Conservation (phyloP, 2,797 vertebrate species). For the Eupleurogrammus muticus region DNA sequence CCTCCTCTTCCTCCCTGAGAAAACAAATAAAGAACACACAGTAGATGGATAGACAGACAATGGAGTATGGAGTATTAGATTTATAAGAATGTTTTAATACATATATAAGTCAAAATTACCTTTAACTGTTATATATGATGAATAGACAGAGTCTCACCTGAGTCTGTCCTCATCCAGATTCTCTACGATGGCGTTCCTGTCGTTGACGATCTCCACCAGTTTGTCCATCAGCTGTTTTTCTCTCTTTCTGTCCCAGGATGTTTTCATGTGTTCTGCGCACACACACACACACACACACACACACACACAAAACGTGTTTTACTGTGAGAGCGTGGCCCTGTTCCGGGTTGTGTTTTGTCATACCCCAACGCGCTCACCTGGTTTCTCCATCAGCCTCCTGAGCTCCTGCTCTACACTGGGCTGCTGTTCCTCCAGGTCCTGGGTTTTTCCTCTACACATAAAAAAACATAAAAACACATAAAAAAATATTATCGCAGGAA, state of each 20-base stretch:
- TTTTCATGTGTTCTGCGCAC: conserved; percentile 82
- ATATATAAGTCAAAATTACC: too few species aligned
- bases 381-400: conserved; percentile 87
- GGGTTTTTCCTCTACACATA: conserved; percentile 85
- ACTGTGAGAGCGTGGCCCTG: fast-evolving
- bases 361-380: conserved; percentile 76
- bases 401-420: conserved; percentile 87
- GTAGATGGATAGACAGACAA: conserved; percentile 5
- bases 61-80: neutral
- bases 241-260: conserved; percentile 77
- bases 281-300: conserved; percentile 1
- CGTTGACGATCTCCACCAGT: conserved; percentile 89
- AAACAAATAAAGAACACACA: neutral
- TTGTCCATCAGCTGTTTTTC: conserved; percentile 89
- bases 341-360: neutral
- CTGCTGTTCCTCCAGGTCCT: conserved; percentile 90
- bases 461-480: conserved; percentile 1
- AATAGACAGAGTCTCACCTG: conserved; percentile 78
- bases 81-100: too few species aligned
- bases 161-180: conserved; percentile 93
- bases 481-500: neutral
- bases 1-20: conserved; percentile 93
- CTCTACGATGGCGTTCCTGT: conserved; percentile 91
- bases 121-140: too few species aligned
- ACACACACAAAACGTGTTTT: conserved; percentile 7